Conservation (phyloP, 1,140 invertebrate genomes). For the Tetramorium alpestre region DNA sequence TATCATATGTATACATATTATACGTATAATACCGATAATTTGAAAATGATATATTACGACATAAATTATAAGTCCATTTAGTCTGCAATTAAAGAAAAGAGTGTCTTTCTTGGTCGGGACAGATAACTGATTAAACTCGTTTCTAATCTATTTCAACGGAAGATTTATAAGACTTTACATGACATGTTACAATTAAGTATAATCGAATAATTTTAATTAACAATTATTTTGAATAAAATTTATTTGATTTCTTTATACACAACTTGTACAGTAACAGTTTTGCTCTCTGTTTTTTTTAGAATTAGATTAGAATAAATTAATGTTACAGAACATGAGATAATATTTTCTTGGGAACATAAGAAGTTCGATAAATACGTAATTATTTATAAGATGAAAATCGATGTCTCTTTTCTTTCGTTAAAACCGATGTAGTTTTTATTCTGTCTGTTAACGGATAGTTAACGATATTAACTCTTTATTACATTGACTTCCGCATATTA, state of each 20-base stretch:
- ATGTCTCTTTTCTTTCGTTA: neutral
- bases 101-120: constrained; percentile 64
- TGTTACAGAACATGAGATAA: neutral
- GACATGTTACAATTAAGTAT: neutral
- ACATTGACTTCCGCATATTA: neutral
- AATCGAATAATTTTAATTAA: neutral
- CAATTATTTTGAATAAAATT: neutral
- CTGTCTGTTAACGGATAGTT: neutral
- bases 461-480: neutral
- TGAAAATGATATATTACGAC: constrained; percentile 35
- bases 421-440: neutral
- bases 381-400: neutral
- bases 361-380: neutral
- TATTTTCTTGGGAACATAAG: neutral
- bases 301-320: neutral
- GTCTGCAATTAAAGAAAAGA: constrained; percentile 43
- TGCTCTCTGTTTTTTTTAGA: neutral
- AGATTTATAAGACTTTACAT: neutral
- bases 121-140: constrained; percentile 9
- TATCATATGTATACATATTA: constrained; percentile 53
- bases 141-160: neutral
- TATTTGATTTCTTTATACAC: neutral
- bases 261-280: neutral
- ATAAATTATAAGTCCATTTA: constrained; percentile 53
- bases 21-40: constrained; percentile 63